phyloP scores from a whole-genome alignment of 37 sponge, comb jelly and placozoan species.

The Beroe forskalii region DNA sequence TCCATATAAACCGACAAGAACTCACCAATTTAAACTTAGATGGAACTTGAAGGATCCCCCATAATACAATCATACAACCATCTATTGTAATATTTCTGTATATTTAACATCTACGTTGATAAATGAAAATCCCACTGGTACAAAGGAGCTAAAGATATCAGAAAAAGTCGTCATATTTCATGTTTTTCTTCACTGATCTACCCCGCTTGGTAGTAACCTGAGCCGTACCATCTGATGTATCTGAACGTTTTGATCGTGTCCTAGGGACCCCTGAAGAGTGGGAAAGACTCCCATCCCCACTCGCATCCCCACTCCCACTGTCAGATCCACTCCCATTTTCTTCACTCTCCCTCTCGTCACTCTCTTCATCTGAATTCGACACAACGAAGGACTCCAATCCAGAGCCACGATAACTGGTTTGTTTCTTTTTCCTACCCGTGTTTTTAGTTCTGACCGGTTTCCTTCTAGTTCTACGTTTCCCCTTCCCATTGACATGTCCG shows the following conservation, averaged over 20 bases:
- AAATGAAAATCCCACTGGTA: too few relatives aligned
- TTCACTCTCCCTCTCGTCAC: not conserved
- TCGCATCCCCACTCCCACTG: not conserved
- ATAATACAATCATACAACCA: too few relatives aligned
- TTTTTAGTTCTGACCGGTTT: not conserved
- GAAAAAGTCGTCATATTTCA: conserved; percentile 21
- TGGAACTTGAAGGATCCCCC: too few relatives aligned
- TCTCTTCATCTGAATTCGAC: not conserved
- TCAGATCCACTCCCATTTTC: not conserved
- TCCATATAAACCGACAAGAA: too few relatives aligned
- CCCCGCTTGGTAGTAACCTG: not conserved
- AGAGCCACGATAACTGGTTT: not conserved
- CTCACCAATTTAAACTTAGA: too few relatives aligned
- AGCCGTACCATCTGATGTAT: too few relatives aligned
- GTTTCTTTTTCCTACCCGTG: not conserved
- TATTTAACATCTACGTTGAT: too few relatives aligned
- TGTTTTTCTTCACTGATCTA: conserved; percentile 2
- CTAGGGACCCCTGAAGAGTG: not conserved
- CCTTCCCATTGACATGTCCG: not conserved
- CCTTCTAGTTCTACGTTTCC: not conserved
- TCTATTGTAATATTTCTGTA: too few relatives aligned
- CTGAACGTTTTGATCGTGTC: conserved; percentile 43
- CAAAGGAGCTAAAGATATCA: too few relatives aligned
- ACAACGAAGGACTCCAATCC: not conserved
- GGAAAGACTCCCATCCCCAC: not conserved